These are phyloP conservation scores for Muscidifurax raptorellus DNA, from an alignment of 1,140 invertebrate genomes.

Conservation along the genomic window DNA sequence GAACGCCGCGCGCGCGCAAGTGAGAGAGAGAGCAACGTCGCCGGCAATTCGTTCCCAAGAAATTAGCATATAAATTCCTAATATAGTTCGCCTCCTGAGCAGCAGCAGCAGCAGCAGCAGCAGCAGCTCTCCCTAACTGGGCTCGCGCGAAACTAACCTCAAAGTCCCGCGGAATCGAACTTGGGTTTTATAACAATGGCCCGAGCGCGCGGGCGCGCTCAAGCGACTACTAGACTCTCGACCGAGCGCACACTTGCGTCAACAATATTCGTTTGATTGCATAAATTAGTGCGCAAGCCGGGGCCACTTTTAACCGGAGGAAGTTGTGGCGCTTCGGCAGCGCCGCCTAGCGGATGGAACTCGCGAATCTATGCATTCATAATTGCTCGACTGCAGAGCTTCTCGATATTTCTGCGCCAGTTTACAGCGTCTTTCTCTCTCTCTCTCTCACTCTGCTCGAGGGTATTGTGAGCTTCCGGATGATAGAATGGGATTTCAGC, in stretches of 20 bases:
- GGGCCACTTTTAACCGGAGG: conserved; percentile 29
- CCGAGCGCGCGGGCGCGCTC: too few species aligned
- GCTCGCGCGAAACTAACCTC: conserved; percentile 36
- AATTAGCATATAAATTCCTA: conserved; percentile 55
- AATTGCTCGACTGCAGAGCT: not conserved
- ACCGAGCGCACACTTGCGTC: conserved; percentile 15
- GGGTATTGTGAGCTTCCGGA: not conserved
- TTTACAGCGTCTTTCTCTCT: not conserved
- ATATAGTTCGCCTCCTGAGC: conserved; percentile 47
- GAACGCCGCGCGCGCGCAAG: not conserved
- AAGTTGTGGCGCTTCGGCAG: not conserved
- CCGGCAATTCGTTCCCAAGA: conserved; percentile 47
- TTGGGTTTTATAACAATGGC: conserved; percentile 27
- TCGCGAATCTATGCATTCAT: conserved; percentile 40
- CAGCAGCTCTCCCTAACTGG: conserved; percentile 19
- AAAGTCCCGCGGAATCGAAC: conserved; percentile 41
- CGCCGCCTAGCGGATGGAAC: not conserved
- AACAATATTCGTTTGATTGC: conserved; percentile 52
- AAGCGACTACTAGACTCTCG: not conserved
- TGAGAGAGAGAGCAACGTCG: not conserved
- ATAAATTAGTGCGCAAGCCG: conserved; percentile 40
- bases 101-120: not conserved
- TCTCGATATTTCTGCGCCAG: not conserved
- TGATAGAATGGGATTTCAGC: not conserved
- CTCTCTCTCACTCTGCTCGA: not conserved